Base-by-base conservation (phyloP, 1,140 invertebrate species). In the Bombus pascuorum region DNA sequence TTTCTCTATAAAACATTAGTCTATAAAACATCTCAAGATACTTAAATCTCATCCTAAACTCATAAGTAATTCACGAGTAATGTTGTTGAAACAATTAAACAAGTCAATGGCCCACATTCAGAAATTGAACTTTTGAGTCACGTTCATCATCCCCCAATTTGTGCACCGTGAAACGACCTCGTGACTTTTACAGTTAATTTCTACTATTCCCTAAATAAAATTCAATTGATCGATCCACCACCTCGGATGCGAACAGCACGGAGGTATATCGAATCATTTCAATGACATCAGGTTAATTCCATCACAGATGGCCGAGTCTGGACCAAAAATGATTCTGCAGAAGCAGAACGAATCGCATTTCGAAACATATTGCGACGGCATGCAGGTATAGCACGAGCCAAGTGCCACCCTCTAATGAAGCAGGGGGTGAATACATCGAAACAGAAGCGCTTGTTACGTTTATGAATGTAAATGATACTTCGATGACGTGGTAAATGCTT, bases 291-390 rank as follows among this genome's bases (percentile, higher is more conserved):
- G 92, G 91, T 91, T 76, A 71, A 89, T 91, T 83, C 59, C 57
- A 68, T 77, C 82, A 71, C 92, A 93, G 90, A 91, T 93, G 93
- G 89, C 83, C 28, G 10, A 15, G n/a, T 13, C 47, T 39, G 77
- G 59, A 87, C 59, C 72, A 72, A 13, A 79, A 71, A 91, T 92
- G 92, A 93, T 92, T 89, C 76, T 89, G 89, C 91, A 85, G 80
- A 79, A 89, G 86, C 89, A 77, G 89, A 86, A 83, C 90, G 84
- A 94, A 94, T 94, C 74, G 83, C 83, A 83, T 86, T 86, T 83
- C 42, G 90, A 85, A 88, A 81, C 92, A 93, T 92, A 91, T 93
- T 93, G 92, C 91, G 81, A 85, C 78, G 34, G 62, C 39, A 87
- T 88, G 88, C 88, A 92, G 90, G 89, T 91, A 92, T 68, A 44